Conservation (phyloP, 2,797 vertebrate species). For the Amniataba percoides region DNA sequence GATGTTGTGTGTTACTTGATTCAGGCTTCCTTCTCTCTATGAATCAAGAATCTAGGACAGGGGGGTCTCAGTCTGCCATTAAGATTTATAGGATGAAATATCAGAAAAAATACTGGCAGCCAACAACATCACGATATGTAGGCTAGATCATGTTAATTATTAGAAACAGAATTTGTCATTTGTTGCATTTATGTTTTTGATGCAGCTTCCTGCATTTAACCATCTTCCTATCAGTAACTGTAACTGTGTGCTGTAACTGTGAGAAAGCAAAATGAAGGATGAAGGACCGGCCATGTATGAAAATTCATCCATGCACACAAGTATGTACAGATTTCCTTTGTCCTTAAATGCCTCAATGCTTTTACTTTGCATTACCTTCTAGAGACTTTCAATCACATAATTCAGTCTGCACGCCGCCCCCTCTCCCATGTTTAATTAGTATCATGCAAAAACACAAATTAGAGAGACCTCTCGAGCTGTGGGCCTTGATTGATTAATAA, state of each 20-base stretch:
- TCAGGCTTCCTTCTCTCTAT: not conserved
- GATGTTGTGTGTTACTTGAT: not conserved
- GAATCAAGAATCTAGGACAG: too few species aligned
- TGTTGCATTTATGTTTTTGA: not conserved
- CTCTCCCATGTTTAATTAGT: conserved; percentile 7
- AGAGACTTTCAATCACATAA: not conserved
- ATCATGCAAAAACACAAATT: conserved; percentile 33
- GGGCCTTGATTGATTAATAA: conserved; percentile 48
- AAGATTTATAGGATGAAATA: not conserved
- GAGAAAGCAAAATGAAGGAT: not conserved
- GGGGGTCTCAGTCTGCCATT: not conserved
- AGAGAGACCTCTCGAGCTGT: conserved; percentile 22
- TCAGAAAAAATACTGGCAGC: not conserved
- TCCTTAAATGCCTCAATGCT: not conserved
- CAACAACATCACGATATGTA: not conserved
- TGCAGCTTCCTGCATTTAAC: not conserved
- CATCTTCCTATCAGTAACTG: not conserved
- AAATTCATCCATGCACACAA: not conserved
- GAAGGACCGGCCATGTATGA: not conserved
- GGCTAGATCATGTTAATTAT: not conserved
- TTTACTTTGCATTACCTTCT: not conserved
- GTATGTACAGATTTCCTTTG: not conserved
- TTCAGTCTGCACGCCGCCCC: not conserved
- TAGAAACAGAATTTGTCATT: not conserved
- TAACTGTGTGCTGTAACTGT: not conserved